Conservation (phyloP, 2,797 vertebrate genomes). For the Enteromius fasciolatus region DNA sequence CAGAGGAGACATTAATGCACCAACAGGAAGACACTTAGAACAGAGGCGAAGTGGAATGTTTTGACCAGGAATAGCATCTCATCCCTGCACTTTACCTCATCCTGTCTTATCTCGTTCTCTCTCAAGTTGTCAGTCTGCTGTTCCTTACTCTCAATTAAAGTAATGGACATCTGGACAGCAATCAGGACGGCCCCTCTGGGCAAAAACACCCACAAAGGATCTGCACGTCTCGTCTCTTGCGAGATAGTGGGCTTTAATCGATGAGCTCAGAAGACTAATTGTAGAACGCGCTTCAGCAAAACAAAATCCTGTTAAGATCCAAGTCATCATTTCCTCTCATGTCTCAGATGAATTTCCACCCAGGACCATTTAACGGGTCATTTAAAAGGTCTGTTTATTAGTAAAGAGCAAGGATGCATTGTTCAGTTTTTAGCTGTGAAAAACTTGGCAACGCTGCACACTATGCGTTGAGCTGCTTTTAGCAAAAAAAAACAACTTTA, state of each 20-base stretch:
- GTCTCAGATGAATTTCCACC: constrained; percentile 4
- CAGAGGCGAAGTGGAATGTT: not conserved
- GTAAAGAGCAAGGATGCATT: constrained; percentile 14
- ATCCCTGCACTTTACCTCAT: constrained; percentile 7
- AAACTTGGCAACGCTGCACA: not conserved
- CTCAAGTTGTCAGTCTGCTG: constrained; percentile 50
- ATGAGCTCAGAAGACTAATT: constrained; percentile 48
- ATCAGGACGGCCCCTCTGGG: constrained; percentile 46
- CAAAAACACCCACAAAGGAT: constrained; percentile 47
- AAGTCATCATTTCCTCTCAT: constrained; percentile 43
- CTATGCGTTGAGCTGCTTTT: too few relatives aligned
- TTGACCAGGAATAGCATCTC: constrained; percentile 43
- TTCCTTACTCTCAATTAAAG: constrained; percentile 57
- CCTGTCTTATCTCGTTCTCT: constrained; percentile 23
- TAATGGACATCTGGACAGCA: constrained; percentile 62
- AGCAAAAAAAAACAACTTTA: not conserved
- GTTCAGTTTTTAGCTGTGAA: constrained; percentile 4
- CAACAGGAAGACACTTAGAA: constrained; percentile 5
- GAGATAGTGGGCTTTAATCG: constrained; percentile 46
- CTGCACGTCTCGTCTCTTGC: constrained; percentile 39
- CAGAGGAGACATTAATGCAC: constrained; percentile 3
- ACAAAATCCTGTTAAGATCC: constrained; percentile 27
- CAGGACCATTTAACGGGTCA: constrained; percentile 25
- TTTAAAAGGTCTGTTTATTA: constrained; percentile 35
- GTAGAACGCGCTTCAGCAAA: constrained; percentile 41